A percentile compares a stretch with the other conserved stretches of the same genome.
Conservation (phyloP, 2,888 invertebrate species). For the Latrodectus elegans region DNA sequence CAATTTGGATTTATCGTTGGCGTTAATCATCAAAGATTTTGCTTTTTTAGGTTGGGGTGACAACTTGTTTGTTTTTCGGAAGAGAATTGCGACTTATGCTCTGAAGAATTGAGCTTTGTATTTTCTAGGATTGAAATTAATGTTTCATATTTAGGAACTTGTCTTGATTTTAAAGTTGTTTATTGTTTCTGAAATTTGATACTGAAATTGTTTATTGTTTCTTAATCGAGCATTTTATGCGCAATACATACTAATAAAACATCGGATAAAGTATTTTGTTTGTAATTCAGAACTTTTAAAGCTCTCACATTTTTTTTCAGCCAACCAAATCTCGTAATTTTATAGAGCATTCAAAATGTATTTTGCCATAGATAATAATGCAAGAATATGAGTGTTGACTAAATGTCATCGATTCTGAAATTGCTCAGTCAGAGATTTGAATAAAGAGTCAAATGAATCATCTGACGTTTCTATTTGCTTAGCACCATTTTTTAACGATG, state of each 20-base stretch:
- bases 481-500: conserved; percentile 3
- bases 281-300: neutral
- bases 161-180: neutral
- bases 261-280: too few species aligned
- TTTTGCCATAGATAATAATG: neutral
- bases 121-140: neutral
- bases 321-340: neutral
- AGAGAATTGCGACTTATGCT: neutral
- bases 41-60: too few species aligned
- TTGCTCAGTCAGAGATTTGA: neutral
- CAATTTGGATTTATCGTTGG: too few species aligned
- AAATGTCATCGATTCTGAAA: neutral
- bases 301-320: neutral
- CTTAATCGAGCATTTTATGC: neutral
- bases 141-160: neutral
- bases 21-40: too few species aligned
- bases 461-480: neutral
- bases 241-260: neutral
- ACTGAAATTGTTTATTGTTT: too few species aligned
- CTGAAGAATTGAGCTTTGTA: neutral
- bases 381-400: neutral
- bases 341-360: neutral
- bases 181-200: neutral
- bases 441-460: neutral
- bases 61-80: too few species aligned